Evolutionary conservation across 1,140 invertebrate genomes (phyloP).

Genomic region (Tachypleus tridentatus): DNA sequence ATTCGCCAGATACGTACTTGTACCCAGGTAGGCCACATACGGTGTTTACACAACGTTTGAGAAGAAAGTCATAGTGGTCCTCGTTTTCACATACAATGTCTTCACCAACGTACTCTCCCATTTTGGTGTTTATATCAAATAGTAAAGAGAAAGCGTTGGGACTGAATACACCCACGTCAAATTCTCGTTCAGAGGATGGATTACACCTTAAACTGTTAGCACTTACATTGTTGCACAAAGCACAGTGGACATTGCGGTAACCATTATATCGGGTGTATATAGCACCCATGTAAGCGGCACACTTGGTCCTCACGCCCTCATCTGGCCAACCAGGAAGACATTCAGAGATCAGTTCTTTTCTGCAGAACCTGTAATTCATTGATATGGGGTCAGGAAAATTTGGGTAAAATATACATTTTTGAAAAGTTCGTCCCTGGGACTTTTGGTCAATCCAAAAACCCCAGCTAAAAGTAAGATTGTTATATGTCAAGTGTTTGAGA

Average conservation of each 20-base stretch:
- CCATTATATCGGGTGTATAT: conserved; percentile 2
- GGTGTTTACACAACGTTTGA: conserved; percentile 32
- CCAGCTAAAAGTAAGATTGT: not conserved
- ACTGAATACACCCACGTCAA: conserved; percentile 32
- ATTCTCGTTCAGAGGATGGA: conserved; percentile 17
- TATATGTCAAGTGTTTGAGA: not conserved
- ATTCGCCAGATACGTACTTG: not conserved
- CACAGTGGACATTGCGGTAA: conserved; percentile 46
- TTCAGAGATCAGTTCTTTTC: conserved; percentile 1
- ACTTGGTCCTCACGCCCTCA: conserved; percentile 5
- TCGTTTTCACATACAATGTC: conserved; percentile 24
- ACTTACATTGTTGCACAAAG: conserved; percentile 40
- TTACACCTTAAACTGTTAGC: conserved; percentile 34
- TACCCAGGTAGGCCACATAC: not conserved
- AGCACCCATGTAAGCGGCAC: conserved; percentile 12
- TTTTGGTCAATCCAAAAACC: not conserved
- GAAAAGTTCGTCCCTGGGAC: not conserved
- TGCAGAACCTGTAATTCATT: conserved; percentile 7
- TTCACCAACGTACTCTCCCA: conserved; percentile 32
- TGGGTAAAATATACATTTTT: not conserved
- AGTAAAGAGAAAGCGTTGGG: conserved; percentile 39
- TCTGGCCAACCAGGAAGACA: conserved; percentile 8
- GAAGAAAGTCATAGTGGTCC: conserved; percentile 42
- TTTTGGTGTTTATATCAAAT: conserved; percentile 36
- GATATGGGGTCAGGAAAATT: not conserved